phyloP scores from a whole-genome alignment of 2,113 vertebrate genomes.

The Leptobrachium leishanense region DNA sequence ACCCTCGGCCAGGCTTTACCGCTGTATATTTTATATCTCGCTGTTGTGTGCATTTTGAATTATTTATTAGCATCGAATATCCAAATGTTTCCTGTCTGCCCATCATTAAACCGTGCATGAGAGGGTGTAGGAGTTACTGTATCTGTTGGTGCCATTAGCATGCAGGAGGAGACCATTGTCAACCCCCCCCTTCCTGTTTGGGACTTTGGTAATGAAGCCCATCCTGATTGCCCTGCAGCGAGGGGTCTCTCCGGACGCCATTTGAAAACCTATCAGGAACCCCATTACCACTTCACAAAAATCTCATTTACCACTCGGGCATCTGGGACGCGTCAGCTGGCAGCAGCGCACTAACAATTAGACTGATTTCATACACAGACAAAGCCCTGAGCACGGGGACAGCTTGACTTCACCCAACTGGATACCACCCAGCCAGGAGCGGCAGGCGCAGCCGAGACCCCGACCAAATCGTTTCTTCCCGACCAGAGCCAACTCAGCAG shows the following conservation, averaged over 20 bases:
- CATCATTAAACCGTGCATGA: too few relatives aligned
- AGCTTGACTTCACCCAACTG: neutral
- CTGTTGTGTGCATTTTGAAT: too few relatives aligned
- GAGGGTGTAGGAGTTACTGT: neutral
- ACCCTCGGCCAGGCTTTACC: too few relatives aligned
- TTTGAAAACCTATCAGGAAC: conserved; percentile 7
- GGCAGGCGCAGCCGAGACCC: neutral
- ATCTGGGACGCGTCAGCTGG: conserved; percentile 6
- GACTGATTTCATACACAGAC: too few relatives aligned
- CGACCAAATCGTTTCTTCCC: too few relatives aligned
- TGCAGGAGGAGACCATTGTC: neutral
- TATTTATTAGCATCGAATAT: too few relatives aligned
- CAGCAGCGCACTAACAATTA: neutral
- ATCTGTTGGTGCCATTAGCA: conserved; percentile 2
- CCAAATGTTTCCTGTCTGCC: too few relatives aligned
- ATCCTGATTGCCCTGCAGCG: conserved; percentile 2
- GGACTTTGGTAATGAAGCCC: neutral
- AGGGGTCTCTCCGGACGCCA: conserved; percentile 13
- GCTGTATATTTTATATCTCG: too few relatives aligned
- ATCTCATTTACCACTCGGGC: conserved; percentile 32
- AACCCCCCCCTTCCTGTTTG: neutral
- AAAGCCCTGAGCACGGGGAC: neutral
- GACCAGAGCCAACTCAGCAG: too few relatives aligned
- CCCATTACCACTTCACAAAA: conserved; percentile 35
- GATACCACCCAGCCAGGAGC: neutral